Evolutionary conservation across 2,888 invertebrate genomes (phyloP).

Genomic region (Xanthia togata): DNA sequence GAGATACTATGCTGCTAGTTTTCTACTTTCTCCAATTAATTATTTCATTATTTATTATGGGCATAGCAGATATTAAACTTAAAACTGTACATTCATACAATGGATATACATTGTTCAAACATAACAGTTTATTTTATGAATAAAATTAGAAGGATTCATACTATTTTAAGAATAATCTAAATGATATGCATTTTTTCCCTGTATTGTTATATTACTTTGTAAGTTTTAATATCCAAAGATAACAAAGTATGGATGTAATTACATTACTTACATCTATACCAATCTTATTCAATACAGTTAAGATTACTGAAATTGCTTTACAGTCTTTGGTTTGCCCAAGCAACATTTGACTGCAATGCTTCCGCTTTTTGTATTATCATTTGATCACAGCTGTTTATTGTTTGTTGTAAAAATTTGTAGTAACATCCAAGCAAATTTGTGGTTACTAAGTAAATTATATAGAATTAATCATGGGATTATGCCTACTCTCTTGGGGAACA

Average conservation of each 20-base stretch:
- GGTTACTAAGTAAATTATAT: constrained; percentile 1
- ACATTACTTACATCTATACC: not conserved
- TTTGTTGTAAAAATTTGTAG: constrained; percentile 1
- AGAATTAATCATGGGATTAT: not conserved
- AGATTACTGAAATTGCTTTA: constrained; percentile 1
- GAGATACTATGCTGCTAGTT: constrained; percentile 22
- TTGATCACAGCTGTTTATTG: constrained; percentile 28
- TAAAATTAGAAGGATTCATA: not conserved
- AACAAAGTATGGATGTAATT: not conserved
- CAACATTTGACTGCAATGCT: constrained; percentile 1
- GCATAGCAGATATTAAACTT: constrained; percentile 11
- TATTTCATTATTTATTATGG: constrained; percentile 21
- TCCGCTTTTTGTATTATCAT: not conserved
- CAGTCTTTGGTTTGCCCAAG: not conserved
- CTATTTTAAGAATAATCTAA: not conserved
- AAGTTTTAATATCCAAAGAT: not conserved
- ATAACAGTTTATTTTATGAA: constrained; percentile 11
- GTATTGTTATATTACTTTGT: not conserved
- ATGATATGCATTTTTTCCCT: not conserved
- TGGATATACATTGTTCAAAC: constrained; percentile 1
- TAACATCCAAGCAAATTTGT: constrained; percentile 21
- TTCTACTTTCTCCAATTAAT: constrained; percentile 32
- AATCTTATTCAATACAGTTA: constrained; percentile 1
- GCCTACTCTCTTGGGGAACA: not conserved
- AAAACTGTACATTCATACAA: constrained; percentile 23